Evolutionary conservation across 1,140 invertebrate genomes (phyloP).

Genomic region (Gyrodactylus bullatarudis): DNA sequence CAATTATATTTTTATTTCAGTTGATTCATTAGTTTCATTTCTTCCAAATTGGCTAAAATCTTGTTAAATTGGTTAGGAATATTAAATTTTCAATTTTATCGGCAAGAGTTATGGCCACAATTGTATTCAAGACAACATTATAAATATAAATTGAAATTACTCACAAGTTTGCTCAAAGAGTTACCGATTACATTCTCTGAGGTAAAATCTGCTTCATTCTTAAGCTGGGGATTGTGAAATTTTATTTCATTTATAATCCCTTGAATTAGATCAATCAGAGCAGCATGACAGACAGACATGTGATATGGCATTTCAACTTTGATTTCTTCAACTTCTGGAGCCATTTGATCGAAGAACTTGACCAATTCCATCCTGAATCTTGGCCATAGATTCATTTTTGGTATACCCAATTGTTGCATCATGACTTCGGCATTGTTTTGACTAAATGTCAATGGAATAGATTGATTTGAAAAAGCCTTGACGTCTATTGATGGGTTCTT

Average conservation of each 20-base stretch:
- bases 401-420: neutral
- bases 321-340: neutral
- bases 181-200: neutral
- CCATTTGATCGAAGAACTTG: neutral
- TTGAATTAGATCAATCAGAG: conserved; percentile 3
- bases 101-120: too few species aligned
- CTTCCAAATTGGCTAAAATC: too few species aligned
- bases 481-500: conserved; percentile 79
- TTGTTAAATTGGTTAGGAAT: too few species aligned
- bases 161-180: neutral
- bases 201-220: neutral
- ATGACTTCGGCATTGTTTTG: neutral
- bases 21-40: too few species aligned
- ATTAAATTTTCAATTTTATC: too few species aligned
- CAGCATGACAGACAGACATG: neutral
- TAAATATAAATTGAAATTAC: neutral
- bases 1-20: too few species aligned
- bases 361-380: conserved; percentile 1
- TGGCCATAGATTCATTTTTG: conserved; percentile 2
- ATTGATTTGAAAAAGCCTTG: conserved; percentile 38
- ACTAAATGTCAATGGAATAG: neutral
- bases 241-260: neutral
- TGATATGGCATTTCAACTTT: neutral
- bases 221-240: neutral
- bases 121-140: too few species aligned